These are phyloP conservation scores for Platysternon megacephalum DNA, from an alignment of 2,113 vertebrate genomes.

Conservation along the genomic window DNA sequence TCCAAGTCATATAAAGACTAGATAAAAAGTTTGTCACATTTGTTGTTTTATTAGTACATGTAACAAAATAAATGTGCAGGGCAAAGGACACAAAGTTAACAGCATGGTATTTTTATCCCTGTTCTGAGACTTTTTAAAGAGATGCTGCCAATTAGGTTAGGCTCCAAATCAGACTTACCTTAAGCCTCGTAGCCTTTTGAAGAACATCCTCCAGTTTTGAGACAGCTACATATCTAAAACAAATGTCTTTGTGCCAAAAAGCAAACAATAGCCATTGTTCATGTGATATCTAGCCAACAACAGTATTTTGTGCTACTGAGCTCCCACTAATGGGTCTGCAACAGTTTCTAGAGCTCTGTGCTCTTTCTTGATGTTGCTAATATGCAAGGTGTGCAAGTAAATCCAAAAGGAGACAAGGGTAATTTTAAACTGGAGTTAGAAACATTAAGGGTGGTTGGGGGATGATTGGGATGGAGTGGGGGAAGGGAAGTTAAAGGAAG, in stretches of 20 bases:
- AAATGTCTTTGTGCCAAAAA: not conserved
- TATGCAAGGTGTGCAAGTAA: conserved; percentile 43
- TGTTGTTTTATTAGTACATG: not conserved
- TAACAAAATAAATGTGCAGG: not conserved
- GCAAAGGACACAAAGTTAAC: not conserved
- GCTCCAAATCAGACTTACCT: conserved; percentile 2
- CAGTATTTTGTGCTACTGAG: not conserved
- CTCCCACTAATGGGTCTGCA: conserved; percentile 33
- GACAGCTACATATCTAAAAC: not conserved
- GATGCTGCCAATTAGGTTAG: not conserved
- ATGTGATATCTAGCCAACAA: conserved; percentile 42
- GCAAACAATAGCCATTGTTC: conserved; percentile 58
- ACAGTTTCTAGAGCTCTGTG: conserved; percentile 43
- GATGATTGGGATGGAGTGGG: not conserved
- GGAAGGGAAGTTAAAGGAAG: not conserved
- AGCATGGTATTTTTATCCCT: not conserved
- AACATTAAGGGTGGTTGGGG: not conserved
- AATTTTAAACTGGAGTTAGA: conserved; percentile 7
- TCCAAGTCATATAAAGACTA: not conserved
- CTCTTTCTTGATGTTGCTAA: not conserved
- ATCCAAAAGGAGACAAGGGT: not conserved
- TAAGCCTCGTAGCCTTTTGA: not conserved
- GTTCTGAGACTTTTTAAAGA: not conserved
- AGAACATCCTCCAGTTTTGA: conserved; percentile 9
- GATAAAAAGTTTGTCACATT: accelerated